A percentile compares a stretch with the other conserved stretches of the same genome.
These are phyloP conservation scores for Sebastes elongatus DNA, from an alignment of 2,797 vertebrate genomes.

Conservation along the genomic window DNA sequence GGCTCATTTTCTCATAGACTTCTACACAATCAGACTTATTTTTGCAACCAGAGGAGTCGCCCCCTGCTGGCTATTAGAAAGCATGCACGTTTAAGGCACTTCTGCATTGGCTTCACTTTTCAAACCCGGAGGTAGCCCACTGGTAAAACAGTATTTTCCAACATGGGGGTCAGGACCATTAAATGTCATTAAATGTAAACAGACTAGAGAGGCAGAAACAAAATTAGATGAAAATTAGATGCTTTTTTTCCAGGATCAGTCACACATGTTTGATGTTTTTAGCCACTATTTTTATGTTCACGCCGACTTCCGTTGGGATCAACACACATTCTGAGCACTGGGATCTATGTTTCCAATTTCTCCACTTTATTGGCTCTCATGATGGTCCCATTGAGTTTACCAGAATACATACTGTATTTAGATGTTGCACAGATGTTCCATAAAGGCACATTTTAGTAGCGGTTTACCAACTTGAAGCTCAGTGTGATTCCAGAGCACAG, in stretches of 20 bases:
- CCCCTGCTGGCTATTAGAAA: background rate
- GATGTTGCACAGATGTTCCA: conserved; percentile 42
- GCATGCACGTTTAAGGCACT: background rate
- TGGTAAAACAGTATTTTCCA: background rate
- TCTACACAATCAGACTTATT: background rate
- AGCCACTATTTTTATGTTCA: background rate
- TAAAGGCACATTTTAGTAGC: conserved; percentile 32
- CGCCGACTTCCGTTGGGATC: background rate
- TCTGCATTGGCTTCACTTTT: background rate
- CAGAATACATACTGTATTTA: conserved; percentile 41
- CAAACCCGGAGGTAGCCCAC: accelerated
- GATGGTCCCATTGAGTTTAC: conserved; percentile 22
- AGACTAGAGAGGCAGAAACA: background rate
- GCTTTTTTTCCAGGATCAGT: background rate
- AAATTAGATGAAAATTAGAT: background rate
- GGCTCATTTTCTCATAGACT: background rate
- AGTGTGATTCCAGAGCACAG: conserved; percentile 11
- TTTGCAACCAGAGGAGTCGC: background rate
- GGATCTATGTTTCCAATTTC: conserved; percentile 2
- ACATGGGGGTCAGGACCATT: background rate
- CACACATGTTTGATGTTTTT: background rate
- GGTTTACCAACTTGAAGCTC: conserved; percentile 36
- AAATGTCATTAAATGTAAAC: background rate
- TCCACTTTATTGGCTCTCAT: background rate
- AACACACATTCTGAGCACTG: background rate